A percentile compares a stretch with the other conserved stretches of the same genome.
Evolutionary conservation across 2,888 invertebrate genomes (phyloP).

Genomic region (Craniophora ligustri): DNA sequence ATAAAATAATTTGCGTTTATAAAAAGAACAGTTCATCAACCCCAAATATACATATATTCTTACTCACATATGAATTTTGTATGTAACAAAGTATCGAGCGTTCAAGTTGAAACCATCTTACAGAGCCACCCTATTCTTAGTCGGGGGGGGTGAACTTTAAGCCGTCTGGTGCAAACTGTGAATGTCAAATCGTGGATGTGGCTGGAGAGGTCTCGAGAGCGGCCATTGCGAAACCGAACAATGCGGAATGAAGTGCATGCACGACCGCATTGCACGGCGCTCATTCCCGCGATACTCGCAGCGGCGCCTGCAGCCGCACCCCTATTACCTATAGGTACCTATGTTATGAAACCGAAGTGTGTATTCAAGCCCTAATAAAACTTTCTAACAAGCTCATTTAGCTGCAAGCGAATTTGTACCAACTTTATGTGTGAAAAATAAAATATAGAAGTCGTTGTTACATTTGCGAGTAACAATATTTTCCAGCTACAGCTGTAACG

Average conservation of each 20-base stretch:
- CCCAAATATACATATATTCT: no score
- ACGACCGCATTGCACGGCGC: slow-evolving; percentile 63
- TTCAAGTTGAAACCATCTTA: slow-evolving; percentile 52
- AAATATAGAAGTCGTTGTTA: no score
- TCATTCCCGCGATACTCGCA: slow-evolving; percentile 27
- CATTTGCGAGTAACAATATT: no score
- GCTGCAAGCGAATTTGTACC: slow-evolving; percentile 38
- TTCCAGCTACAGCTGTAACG: no score
- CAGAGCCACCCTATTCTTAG: slow-evolving; percentile 56
- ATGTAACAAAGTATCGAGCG: slow-evolving; percentile 35
- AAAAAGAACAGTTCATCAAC: slow-evolving; percentile 1
- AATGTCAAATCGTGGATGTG: slow-evolving; percentile 79
- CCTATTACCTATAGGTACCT: slow-evolving; percentile 26
- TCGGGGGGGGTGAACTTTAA: slow-evolving; percentile 70
- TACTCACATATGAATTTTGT: slow-evolving; percentile 16
- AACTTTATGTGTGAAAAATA: slow-evolving; percentile 29
- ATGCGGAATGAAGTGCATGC: slow-evolving; percentile 77
- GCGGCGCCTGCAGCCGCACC: slow-evolving; percentile 31
- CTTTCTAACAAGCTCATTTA: slow-evolving; percentile 45
- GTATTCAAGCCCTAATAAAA: slow-evolving; percentile 33
- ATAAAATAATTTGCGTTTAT: background rate
- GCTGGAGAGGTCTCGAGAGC: slow-evolving; percentile 72
- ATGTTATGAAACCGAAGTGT: slow-evolving; percentile 20
- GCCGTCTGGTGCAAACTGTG: slow-evolving; percentile 69
- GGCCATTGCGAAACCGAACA: slow-evolving; percentile 78